Conservation (phyloP, 2,888 invertebrate genomes). For the Hofmannophila pseudospretella region DNA sequence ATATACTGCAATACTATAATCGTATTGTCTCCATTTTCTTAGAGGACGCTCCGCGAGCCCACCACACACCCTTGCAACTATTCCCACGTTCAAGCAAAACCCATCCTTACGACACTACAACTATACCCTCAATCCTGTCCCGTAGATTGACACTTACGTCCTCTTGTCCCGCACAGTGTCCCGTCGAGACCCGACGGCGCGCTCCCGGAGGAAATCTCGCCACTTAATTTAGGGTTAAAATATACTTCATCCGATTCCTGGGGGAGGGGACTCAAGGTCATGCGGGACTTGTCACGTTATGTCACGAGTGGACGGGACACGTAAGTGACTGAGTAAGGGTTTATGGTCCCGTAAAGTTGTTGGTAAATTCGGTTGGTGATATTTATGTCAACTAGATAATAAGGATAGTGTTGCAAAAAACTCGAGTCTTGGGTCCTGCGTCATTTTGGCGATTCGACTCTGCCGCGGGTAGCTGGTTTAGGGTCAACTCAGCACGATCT, state of each 20-base stretch:
- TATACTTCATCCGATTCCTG: constrained; percentile 47
- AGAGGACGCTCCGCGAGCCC: constrained; percentile 65
- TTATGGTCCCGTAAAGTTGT: neutral
- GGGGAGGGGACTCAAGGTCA: constrained; percentile 50
- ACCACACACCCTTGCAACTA: constrained; percentile 51
- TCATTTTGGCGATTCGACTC: too few relatives aligned
- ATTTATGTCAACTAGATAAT: too few relatives aligned
- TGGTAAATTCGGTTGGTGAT: too few relatives aligned
- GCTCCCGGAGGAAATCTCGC: constrained; percentile 44
- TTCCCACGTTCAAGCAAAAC: constrained; percentile 21
- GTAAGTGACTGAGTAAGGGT: neutral
- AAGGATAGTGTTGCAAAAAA: too few relatives aligned
- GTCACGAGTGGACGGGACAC: constrained; percentile 1
- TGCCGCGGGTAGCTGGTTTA: too few relatives aligned
- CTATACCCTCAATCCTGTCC: constrained; percentile 15
- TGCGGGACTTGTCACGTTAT: constrained; percentile 8
- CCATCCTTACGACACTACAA: rapidly evolving
- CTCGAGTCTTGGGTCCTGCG: too few relatives aligned
- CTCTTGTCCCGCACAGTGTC: constrained; percentile 15
- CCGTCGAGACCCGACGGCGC: constrained; percentile 60
- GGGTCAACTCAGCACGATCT: too few relatives aligned
- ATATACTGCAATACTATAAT: constrained; percentile 57
- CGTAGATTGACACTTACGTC: constrained; percentile 16
- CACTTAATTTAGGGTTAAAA: constrained; percentile 65
- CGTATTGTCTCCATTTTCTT: constrained; percentile 71